Evolutionary conservation across 2,797 vertebrate species (phyloP).

Genomic region (Periophthalmus magnuspinnatus): DNA sequence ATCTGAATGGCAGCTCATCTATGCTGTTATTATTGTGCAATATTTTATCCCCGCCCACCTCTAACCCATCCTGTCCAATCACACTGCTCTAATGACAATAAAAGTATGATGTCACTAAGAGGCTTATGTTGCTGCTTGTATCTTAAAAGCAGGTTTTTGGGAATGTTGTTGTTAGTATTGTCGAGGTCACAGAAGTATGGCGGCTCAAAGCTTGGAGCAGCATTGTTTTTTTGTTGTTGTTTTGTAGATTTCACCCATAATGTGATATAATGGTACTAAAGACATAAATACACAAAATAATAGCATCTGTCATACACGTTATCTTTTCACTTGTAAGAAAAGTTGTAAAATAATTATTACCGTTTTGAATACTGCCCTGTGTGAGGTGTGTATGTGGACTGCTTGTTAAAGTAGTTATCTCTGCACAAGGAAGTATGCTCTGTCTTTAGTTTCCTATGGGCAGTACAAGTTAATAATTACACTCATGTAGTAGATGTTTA

Average conservation of each 20-base stretch:
- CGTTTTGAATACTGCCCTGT: too few species aligned
- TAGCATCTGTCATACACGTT: not conserved
- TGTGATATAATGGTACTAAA: not conserved
- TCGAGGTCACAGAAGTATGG: constrained; percentile 6
- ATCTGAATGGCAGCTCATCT: not conserved
- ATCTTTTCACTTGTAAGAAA: not conserved
- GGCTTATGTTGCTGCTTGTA: constrained; percentile 25
- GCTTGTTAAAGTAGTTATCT: too few species aligned
- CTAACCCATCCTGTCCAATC: not conserved
- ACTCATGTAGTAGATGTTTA: not conserved
- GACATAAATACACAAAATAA: not conserved
- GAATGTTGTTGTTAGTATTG: constrained; percentile 15
- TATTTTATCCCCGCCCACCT: not conserved
- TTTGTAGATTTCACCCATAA: not conserved
- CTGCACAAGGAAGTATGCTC: not conserved
- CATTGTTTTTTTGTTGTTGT: not conserved
- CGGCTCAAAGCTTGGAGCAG: constrained; percentile 4
- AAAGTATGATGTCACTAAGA: constrained; percentile 30
- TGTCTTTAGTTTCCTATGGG: not conserved
- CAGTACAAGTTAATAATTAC: constrained; percentile 3
- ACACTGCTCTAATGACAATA: constrained; percentile 5
- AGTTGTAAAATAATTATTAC: not conserved
- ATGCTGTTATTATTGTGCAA: not conserved
- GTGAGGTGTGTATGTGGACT: too few species aligned
- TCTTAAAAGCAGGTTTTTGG: constrained; percentile 20